Conservation (phyloP, 2,888 invertebrate genomes). For the Dexiosoma caninum region DNA sequence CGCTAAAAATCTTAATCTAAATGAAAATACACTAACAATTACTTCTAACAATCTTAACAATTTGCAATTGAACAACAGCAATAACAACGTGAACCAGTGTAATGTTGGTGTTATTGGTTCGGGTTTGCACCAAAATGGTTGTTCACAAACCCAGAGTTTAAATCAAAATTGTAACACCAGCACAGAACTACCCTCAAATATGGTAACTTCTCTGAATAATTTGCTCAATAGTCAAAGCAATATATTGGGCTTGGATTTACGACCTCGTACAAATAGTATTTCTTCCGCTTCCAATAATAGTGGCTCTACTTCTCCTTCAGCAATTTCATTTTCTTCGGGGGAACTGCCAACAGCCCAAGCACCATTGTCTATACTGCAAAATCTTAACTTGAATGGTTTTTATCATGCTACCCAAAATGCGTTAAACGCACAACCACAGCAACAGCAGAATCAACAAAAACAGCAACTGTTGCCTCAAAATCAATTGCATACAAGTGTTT, state of each 20-base stretch:
- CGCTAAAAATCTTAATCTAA: conserved; percentile 1
- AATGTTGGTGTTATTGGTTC: conserved; percentile 76
- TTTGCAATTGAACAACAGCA: conserved; percentile 34
- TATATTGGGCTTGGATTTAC: conserved; percentile 77
- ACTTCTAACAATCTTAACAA: conserved; percentile 40
- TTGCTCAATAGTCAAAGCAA: conserved; percentile 66
- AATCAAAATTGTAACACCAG: conserved; percentile 43
- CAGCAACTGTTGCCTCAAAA: conserved; percentile 57
- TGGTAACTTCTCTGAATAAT: conserved; percentile 67
- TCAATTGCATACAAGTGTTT: conserved; percentile 43
- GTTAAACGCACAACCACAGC: conserved; percentile 61
- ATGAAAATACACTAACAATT: conserved; percentile 14
- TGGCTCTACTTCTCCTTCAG: conserved; percentile 89
- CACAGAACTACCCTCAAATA: conserved; percentile 65
- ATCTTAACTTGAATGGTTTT: conserved; percentile 46
- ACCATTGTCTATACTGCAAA: conserved; percentile 45
- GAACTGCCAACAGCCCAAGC: conserved; percentile 78
- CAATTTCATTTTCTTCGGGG: conserved; percentile 84
- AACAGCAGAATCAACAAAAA: conserved; percentile 55
- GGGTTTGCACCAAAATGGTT: conserved; percentile 68
- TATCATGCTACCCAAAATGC: conserved; percentile 41
- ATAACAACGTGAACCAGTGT: conserved; percentile 55
- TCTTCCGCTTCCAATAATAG: conserved; percentile 87
- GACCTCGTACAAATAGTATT: conserved; percentile 86
- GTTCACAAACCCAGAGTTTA: conserved; percentile 17